Evolutionary conservation across 2,888 invertebrate genomes (phyloP).

Genomic region (Drosophila dives): DNA sequence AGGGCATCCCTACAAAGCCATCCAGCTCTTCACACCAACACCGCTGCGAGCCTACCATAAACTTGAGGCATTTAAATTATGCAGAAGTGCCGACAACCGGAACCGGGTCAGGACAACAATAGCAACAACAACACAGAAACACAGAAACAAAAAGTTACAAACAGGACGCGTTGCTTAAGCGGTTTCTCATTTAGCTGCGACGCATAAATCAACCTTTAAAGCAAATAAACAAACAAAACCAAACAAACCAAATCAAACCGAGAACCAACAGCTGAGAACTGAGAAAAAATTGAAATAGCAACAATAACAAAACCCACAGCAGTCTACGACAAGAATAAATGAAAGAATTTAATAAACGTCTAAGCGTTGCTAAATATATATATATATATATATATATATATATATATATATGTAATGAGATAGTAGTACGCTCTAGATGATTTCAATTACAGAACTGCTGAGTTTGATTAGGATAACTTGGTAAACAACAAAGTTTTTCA

Average conservation of each 20-base stretch:
- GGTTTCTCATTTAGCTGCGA: conserved; percentile 71
- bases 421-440: not conserved
- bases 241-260: conserved; percentile 24
- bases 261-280: not conserved
- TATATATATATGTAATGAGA: no score
- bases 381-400: no score
- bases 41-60: conserved; percentile 4
- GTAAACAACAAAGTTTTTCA: not conserved
- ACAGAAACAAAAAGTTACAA: conserved; percentile 23
- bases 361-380: not conserved
- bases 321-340: conserved; percentile 18
- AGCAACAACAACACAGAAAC: conserved; percentile 5
- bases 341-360: conserved; percentile 3
- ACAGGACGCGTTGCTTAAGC: conserved; percentile 58
- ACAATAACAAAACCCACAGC: not conserved
- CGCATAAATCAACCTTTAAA: conserved; percentile 74
- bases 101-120: conserved; percentile 51
- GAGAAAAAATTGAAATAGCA: conserved; percentile 12
- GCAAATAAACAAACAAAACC: conserved; percentile 52
- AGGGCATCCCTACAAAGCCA: conserved; percentile 1
- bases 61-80: conserved; percentile 62
- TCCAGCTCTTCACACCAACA: not conserved
- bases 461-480: not conserved
- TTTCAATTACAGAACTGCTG: not conserved
- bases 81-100: conserved; percentile 62